These are phyloP conservation scores for Salmo trutta DNA, from an alignment of 2,797 vertebrate genomes.

Conservation along the genomic window DNA sequence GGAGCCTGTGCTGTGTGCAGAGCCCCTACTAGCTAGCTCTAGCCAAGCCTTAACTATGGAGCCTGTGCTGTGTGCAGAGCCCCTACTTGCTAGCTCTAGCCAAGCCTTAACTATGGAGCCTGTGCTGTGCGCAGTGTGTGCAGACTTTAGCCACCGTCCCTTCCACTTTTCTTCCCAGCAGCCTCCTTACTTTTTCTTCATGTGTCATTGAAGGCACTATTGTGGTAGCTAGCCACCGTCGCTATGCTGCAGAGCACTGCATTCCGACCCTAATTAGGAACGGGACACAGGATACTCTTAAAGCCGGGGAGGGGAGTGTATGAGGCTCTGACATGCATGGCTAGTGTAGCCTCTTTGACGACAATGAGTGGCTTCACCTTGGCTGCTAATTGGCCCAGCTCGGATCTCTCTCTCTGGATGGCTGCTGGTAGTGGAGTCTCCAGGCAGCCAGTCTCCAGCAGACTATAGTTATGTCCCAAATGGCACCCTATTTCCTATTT, in stretches of 20 bases:
- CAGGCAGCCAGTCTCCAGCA: constrained; percentile 56
- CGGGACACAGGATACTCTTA: constrained; percentile 58
- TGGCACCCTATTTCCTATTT: no score
- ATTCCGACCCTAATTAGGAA: constrained; percentile 70
- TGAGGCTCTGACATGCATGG: constrained; percentile 66
- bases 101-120: background rate
- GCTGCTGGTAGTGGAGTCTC: background rate
- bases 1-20: constrained; percentile 10
- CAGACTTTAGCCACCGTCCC: constrained; percentile 23
- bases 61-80: constrained; percentile 13
- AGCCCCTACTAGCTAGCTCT: background rate
- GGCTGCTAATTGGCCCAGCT: constrained; percentile 74
- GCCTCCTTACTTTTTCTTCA: constrained; percentile 54
- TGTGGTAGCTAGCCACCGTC: constrained; percentile 23
- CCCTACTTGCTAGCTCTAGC: background rate
- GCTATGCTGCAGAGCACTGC: constrained; percentile 49
- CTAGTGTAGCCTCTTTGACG: constrained; percentile 63
- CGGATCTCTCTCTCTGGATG: constrained; percentile 30
- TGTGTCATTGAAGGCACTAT: constrained; percentile 59
- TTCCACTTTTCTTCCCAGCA: constrained; percentile 28
- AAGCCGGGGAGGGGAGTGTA: constrained; percentile 50
- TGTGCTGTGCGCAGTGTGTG: constrained; percentile 10
- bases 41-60: background rate
- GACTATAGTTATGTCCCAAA: background rate
- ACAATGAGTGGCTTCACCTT: constrained; percentile 71